These are phyloP conservation scores for Iselma pallidipennis DNA, from an alignment of 2,888 invertebrate species.

Conservation along the genomic window DNA sequence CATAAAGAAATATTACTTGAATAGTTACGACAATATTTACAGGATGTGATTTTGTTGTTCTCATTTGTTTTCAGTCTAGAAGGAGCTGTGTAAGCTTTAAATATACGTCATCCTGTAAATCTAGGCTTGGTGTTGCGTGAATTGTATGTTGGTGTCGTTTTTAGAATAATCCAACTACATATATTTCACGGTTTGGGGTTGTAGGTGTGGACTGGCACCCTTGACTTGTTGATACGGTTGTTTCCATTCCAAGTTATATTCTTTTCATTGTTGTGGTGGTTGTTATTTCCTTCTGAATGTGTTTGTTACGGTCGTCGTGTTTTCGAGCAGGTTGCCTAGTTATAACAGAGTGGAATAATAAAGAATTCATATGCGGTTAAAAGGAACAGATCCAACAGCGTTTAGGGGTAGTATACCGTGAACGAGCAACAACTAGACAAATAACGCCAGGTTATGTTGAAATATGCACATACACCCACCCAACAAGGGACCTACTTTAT, in stretches of 20 bases:
- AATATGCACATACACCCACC: conserved; percentile 21
- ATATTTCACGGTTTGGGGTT: not conserved
- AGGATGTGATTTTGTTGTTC: not conserved
- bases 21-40: not conserved
- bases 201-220: not conserved
- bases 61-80: not conserved
- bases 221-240: conserved; percentile 18
- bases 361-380: conserved; percentile 25
- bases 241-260: conserved; percentile 1
- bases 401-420: conserved; percentile 18
- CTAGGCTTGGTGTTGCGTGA: not conserved
- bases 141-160: not conserved
- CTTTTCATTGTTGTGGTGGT: conserved; percentile 4
- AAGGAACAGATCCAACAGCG: conserved; percentile 24
- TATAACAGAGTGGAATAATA: conserved; percentile 18
- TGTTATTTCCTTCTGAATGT: not conserved
- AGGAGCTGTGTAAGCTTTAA: not conserved
- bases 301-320: too few species aligned
- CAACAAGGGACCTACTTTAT: conserved; percentile 20
- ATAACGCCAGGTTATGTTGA: conserved; percentile 21
- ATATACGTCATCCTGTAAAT: not conserved
- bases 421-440: conserved; percentile 23
- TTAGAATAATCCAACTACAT: not conserved
- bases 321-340: conserved; percentile 12
- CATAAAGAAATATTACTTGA: too few species aligned